These are phyloP conservation scores for Ceramica pisi DNA, from an alignment of 2,888 invertebrate genomes.

Conservation along the genomic window DNA sequence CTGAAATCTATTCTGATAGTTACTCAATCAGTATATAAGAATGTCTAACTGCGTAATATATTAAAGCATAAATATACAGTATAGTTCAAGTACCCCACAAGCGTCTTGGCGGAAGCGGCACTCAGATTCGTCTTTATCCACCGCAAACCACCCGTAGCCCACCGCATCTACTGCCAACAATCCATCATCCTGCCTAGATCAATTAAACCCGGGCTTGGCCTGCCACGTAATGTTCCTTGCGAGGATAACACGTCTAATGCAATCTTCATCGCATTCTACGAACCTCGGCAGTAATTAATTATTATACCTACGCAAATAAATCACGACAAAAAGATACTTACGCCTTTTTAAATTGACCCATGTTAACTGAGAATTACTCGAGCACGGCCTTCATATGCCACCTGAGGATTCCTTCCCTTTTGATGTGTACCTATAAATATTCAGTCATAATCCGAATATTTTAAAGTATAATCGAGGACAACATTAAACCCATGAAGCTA, in stretches of 20 bases:
- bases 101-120: conserved; percentile 70
- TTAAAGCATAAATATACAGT: conserved; percentile 10
- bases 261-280: conserved; percentile 61
- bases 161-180: conserved; percentile 70
- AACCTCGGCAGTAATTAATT: conserved; percentile 49
- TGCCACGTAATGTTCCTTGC: conserved; percentile 71
- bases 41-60: conserved; percentile 1
- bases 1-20: not conserved
- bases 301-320: conserved; percentile 48
- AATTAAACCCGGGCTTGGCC: conserved; percentile 77
- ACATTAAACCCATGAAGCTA: conserved; percentile 16
- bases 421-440: conserved; percentile 27
- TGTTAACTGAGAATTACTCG: conserved; percentile 10
- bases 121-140: conserved; percentile 77
- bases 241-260: conserved; percentile 69
- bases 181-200: conserved; percentile 82
- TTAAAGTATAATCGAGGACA: conserved; percentile 24
- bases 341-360: conserved; percentile 20
- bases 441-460: conserved; percentile 34
- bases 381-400: conserved; percentile 7
- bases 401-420: conserved; percentile 22
- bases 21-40: not conserved
- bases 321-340: conserved; percentile 23
- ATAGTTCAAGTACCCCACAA: conserved; percentile 60
- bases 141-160: conserved; percentile 69